A percentile compares a stretch with the other conserved stretches of the same genome.
phyloP scores from a whole-genome alignment of 2,113 vertebrate species.

The Craseonycteris thonglongyai region DNA sequence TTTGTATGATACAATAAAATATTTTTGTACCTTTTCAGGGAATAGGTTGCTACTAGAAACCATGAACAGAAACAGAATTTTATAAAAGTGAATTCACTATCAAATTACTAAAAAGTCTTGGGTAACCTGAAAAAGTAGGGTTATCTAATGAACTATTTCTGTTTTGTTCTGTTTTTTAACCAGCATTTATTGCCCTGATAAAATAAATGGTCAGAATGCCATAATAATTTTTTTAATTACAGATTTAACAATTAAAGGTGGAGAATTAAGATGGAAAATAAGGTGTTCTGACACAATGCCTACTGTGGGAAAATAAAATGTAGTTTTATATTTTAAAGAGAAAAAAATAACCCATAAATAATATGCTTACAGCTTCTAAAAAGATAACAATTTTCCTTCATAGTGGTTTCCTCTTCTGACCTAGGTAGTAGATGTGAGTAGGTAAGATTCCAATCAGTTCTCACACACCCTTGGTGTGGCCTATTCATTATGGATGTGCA shows the following conservation, averaged over 20 bases:
- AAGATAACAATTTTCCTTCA: slow-evolving; percentile 4
- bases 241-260: slow-evolving; percentile 60
- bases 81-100: slow-evolving; percentile 13
- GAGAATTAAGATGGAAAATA: neutral
- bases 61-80: slow-evolving; percentile 14
- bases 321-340: neutral
- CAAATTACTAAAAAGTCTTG: slow-evolving; percentile 17
- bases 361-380: neutral
- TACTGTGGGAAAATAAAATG: neutral
- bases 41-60: neutral
- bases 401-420: slow-evolving; percentile 31
- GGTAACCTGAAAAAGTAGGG: slow-evolving; percentile 23
- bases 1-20: slow-evolving; percentile 34
- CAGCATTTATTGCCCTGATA: slow-evolving; percentile 32
- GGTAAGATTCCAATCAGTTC: slow-evolving; percentile 65
- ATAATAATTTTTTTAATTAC: slow-evolving; percentile 69
- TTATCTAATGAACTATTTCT: slow-evolving; percentile 16
- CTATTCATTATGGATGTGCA: slow-evolving; percentile 55
- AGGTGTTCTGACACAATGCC: neutral
- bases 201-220: slow-evolving; percentile 64
- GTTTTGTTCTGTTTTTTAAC: neutral
- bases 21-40: neutral
- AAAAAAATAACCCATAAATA: slow-evolving; percentile 24
- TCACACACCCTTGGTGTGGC: slow-evolving; percentile 68
- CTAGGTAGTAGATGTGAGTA: slow-evolving; percentile 58